phyloP scores from a whole-genome alignment of 2,797 vertebrate genomes.

The Podargus strigoides region DNA sequence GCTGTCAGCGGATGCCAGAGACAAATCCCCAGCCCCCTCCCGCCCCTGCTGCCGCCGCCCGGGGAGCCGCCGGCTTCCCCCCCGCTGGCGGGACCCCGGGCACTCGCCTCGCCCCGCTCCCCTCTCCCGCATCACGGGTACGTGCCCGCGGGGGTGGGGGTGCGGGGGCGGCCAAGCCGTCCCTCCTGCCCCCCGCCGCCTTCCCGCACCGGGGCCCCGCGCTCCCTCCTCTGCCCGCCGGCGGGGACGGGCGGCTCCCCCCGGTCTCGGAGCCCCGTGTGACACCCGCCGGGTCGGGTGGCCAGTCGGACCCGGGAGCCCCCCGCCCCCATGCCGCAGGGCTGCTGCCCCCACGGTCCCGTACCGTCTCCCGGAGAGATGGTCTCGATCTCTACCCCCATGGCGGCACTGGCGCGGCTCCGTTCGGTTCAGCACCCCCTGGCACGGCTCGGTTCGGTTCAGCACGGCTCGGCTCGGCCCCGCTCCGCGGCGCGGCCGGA shows the following conservation, averaged over 20 bases:
- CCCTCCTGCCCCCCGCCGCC: not conserved
- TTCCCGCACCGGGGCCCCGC: not conserved
- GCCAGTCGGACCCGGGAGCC: not conserved
- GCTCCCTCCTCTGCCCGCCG: not conserved
- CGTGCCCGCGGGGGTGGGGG: not conserved
- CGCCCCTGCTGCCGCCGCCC: not conserved
- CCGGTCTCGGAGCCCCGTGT: not conserved
- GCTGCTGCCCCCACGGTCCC: not conserved
- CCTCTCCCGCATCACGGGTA: not conserved
- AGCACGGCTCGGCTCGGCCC: not conserved
- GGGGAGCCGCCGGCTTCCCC: not conserved
- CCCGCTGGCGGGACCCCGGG: not conserved
- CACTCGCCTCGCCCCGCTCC: not conserved
- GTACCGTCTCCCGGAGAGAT: conserved; percentile 96
- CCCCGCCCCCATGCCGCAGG: not conserved
- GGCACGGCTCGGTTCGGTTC: not conserved
- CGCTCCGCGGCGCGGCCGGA: not conserved
- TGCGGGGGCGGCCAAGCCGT: not conserved
- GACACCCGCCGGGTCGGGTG: not conserved
- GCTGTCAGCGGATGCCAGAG: conserved; percentile 12
- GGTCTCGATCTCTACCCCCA: conserved; percentile 96
- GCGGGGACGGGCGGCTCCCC: not conserved
- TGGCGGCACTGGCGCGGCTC: conserved; percentile 49
- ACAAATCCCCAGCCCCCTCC: not conserved
- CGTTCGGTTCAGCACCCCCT: not conserved